Conservation (phyloP, 2,797 vertebrate genomes). For the Parambassis ranga region DNA sequence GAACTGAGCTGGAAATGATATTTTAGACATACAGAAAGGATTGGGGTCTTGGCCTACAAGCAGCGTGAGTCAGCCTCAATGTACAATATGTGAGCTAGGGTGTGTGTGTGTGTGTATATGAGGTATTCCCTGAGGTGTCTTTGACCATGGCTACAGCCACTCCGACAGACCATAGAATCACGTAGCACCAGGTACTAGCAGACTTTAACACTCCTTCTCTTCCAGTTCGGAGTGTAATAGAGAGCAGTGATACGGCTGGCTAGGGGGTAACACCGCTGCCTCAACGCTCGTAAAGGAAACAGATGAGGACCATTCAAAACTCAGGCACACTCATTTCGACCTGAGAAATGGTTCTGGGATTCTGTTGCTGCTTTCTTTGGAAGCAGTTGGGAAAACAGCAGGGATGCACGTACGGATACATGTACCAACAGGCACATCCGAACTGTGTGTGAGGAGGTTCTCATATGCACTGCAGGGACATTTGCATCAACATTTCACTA, state of each 20-base stretch:
- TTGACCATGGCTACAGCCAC: conserved; percentile 40
- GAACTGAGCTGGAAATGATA: conserved; percentile 3
- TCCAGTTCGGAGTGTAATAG: conserved; percentile 47
- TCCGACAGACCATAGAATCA: conserved; percentile 39
- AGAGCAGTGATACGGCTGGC: conserved; percentile 43
- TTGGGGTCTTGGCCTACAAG: conserved; percentile 12
- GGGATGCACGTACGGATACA: background rate
- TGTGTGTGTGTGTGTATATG: background rate
- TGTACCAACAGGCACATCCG: background rate
- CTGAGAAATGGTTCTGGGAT: conserved; percentile 40
- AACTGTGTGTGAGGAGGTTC: background rate
- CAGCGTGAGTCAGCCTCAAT: background rate
- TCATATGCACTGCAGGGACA: background rate
- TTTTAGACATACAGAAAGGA: conserved; percentile 1
- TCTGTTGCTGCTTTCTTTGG: conserved; percentile 7
- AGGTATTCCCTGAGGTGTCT: conserved; percentile 29
- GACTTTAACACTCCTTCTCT: conserved; percentile 47
- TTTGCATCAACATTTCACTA: background rate
- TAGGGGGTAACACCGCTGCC: conserved; percentile 38
- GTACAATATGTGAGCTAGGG: background rate
- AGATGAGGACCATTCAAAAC: conserved; percentile 56
- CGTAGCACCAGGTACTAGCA: conserved; percentile 33
- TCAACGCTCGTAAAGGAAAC: conserved; percentile 60
- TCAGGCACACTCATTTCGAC: conserved; percentile 32
- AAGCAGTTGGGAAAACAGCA: conserved; percentile 15